Conservation (phyloP, 2,113 vertebrate species). For the Heliornis fulica region DNA sequence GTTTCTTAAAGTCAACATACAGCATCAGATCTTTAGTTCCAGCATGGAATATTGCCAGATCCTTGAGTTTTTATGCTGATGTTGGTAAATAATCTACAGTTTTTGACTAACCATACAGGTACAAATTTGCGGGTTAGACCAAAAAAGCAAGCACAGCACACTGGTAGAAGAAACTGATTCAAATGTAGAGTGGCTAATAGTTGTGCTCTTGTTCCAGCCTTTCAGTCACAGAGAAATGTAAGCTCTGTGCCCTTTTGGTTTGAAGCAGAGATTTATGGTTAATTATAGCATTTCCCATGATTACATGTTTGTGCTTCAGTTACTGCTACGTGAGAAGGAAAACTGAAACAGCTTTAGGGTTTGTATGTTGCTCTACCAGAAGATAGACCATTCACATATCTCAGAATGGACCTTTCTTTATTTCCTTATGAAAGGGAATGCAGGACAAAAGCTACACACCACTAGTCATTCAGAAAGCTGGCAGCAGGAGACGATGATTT, state of each 20-base stretch:
- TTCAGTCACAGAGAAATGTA: neutral
- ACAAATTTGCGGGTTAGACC: slow-evolving; percentile 45
- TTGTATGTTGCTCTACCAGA: neutral
- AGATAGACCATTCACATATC: neutral
- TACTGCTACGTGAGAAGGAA: slow-evolving; percentile 45
- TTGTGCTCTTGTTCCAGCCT: slow-evolving; percentile 25
- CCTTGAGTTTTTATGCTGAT: slow-evolving; percentile 8
- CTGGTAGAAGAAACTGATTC: slow-evolving; percentile 35
- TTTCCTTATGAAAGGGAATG: neutral
- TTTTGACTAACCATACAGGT: slow-evolving; percentile 33
- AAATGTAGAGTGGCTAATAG: slow-evolving; percentile 12
- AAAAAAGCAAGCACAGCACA: slow-evolving; percentile 25
- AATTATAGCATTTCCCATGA: slow-evolving; percentile 42
- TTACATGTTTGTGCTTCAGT: slow-evolving; percentile 45
- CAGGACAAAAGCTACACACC: neutral
- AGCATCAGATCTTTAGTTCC: neutral
- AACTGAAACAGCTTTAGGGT: neutral
- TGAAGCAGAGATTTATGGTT: slow-evolving; percentile 48
- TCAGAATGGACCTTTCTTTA: neutral
- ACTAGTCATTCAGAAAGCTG: neutral
- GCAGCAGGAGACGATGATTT: neutral
- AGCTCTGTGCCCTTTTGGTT: slow-evolving; percentile 30
- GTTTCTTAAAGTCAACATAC: neutral
- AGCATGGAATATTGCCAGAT: slow-evolving; percentile 6
- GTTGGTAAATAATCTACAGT: slow-evolving; percentile 44